A percentile compares a stretch with the other conserved stretches of the same genome.
Conservation (phyloP, 2,797 vertebrate genomes). For the Epinephelus awoara region DNA sequence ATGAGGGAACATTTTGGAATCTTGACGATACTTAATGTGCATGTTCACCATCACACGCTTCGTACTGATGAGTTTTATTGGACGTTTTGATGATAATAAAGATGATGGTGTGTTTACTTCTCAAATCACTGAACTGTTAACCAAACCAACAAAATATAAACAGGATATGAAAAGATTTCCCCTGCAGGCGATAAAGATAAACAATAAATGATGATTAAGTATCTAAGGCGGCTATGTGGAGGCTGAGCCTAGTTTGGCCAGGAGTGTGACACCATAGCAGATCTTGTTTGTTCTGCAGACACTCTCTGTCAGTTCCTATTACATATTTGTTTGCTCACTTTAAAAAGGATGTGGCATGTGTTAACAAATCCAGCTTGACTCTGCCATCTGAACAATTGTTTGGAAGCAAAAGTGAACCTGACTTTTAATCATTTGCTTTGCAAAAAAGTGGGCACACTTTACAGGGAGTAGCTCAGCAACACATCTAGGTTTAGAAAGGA, state of each 20-base stretch:
- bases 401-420: neutral
- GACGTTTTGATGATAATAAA: neutral
- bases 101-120: neutral
- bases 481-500: neutral
- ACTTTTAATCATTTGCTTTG: conserved; percentile 1
- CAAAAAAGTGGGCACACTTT: neutral
- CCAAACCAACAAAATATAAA: neutral
- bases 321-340: neutral
- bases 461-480: neutral
- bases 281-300: conserved; percentile 38
- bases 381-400: neutral
- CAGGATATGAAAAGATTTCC: neutral
- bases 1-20: neutral
- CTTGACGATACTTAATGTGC: no score
- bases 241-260: neutral
- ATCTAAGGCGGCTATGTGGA: neutral
- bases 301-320: neutral
- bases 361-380: neutral
- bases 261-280: neutral
- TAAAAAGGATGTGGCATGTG: neutral
- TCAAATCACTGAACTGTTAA: conserved; percentile 6
- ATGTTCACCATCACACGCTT: no score
- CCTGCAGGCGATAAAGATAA: neutral
- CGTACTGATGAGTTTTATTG: neutral
- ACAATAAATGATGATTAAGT: neutral